phyloP scores from a whole-genome alignment of 2,888 invertebrate species.

The Coleophora flavipennella region DNA sequence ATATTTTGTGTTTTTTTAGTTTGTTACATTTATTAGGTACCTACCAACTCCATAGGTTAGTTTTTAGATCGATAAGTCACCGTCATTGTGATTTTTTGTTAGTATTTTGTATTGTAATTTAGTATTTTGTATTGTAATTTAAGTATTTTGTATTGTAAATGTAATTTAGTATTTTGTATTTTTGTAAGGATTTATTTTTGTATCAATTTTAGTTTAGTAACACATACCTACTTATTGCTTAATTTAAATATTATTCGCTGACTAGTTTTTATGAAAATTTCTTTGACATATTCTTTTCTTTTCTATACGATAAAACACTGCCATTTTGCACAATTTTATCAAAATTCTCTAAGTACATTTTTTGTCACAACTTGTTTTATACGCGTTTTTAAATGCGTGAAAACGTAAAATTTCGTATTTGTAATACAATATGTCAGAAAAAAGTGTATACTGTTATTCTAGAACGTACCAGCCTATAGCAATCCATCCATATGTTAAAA shows the following conservation, averaged over 20 bases:
- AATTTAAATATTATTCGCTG: slow-evolving; percentile 6
- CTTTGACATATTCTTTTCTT: too few species aligned
- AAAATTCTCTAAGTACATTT: too few species aligned
- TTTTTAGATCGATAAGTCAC: slow-evolving; percentile 45
- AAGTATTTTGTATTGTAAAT: slow-evolving; percentile 31
- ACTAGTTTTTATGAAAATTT: too few species aligned
- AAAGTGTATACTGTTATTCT: slow-evolving; percentile 3
- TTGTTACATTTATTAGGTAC: slow-evolving; percentile 4
- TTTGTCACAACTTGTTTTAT: too few species aligned
- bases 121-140: slow-evolving; percentile 51
- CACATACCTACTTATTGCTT: slow-evolving; percentile 10
- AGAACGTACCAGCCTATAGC: too few species aligned
- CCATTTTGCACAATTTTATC: slow-evolving; percentile 35
- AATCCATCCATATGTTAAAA: too few species aligned
- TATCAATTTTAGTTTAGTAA: slow-evolving; percentile 47
- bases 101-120: slow-evolving; percentile 32
- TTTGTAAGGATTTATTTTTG: slow-evolving; percentile 56
- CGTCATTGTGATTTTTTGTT: slow-evolving; percentile 54
- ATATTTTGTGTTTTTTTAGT: too few species aligned
- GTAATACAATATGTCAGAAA: too few species aligned
- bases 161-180: slow-evolving; percentile 22
- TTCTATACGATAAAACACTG: slow-evolving; percentile 35
- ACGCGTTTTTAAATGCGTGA: too few species aligned
- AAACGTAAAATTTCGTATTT: too few species aligned
- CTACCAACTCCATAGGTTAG: slow-evolving; percentile 19